Evolutionary conservation across 2,113 vertebrate genomes (phyloP).

Genomic region (Chloropsis cyanopogon): DNA sequence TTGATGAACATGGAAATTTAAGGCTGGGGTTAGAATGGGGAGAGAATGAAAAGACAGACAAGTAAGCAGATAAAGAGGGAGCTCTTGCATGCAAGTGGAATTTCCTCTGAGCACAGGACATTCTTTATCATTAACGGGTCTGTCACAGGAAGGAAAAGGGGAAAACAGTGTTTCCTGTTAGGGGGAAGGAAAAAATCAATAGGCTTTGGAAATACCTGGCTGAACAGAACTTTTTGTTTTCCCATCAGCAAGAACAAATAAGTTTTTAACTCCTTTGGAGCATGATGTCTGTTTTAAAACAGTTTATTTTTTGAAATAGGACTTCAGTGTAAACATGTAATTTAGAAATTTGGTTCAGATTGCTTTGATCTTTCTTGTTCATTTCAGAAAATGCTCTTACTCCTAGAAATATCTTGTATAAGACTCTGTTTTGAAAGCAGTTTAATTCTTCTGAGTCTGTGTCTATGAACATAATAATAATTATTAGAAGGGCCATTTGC

Average conservation of each 20-base stretch:
- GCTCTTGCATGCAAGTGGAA: constrained; percentile 57
- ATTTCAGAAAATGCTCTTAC: background rate
- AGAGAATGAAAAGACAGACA: background rate
- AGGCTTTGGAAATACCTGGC: constrained; percentile 50
- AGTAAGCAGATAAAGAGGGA: constrained; percentile 62
- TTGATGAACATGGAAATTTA: constrained; percentile 32
- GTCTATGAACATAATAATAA: background rate
- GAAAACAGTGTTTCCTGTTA: constrained; percentile 70
- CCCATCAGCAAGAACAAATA: background rate
- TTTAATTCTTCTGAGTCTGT: background rate
- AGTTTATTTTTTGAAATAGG: background rate
- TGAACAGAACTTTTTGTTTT: constrained; percentile 17
- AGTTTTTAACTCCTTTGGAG: constrained; percentile 25
- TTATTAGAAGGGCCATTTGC: background rate
- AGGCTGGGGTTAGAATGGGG: background rate
- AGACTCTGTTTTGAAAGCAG: background rate
- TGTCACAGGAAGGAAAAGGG: constrained; percentile 73
- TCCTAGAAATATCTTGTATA: background rate
- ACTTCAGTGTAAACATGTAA: background rate
- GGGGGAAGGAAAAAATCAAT: constrained; percentile 28
- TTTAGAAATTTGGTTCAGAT: background rate
- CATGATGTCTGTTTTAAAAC: background rate
- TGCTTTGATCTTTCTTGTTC: background rate
- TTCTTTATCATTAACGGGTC: constrained; percentile 70
- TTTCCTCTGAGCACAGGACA: constrained; percentile 73